These are phyloP conservation scores for Phrynocephalus vlangalii DNA, from an alignment of 2,797 vertebrate genomes.

Conservation along the genomic window DNA sequence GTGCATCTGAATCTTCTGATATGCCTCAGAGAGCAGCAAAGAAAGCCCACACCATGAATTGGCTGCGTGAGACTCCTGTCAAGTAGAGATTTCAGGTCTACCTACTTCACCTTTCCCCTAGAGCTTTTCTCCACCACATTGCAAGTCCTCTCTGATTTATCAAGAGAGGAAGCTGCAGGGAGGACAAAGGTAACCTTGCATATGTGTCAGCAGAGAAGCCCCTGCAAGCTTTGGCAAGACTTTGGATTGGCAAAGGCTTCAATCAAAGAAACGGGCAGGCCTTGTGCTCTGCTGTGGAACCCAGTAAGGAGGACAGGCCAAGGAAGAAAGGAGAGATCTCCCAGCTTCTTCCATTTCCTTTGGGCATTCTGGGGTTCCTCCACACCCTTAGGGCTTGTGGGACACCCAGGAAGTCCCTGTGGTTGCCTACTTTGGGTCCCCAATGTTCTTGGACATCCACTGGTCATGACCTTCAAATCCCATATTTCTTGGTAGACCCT, in stretches of 20 bases:
- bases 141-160: constrained; percentile 12
- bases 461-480: neutral
- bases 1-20: neutral
- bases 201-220: constrained; percentile 12
- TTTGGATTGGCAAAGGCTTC: neutral
- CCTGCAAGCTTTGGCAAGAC: neutral
- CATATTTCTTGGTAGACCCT: no score
- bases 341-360: no score
- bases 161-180: neutral
- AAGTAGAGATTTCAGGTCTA: constrained; percentile 18
- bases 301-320: neutral
- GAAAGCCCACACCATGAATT: neutral
- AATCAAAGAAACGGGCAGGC: neutral
- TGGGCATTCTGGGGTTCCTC: no score
- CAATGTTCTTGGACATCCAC: neutral
- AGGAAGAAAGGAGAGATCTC: neutral
- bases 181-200: constrained; percentile 10
- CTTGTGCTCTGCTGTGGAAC: neutral
- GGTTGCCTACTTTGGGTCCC: neutral
- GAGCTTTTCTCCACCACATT: constrained; percentile 6
- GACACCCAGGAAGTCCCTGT: neutral
- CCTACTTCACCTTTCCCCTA: constrained; percentile 11
- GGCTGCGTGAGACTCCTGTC: neutral
- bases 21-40: no score
- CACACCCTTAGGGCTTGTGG: no score